Evolutionary conservation across 2,888 invertebrate species (phyloP).

Genomic region (Serrognathus titanus): DNA sequence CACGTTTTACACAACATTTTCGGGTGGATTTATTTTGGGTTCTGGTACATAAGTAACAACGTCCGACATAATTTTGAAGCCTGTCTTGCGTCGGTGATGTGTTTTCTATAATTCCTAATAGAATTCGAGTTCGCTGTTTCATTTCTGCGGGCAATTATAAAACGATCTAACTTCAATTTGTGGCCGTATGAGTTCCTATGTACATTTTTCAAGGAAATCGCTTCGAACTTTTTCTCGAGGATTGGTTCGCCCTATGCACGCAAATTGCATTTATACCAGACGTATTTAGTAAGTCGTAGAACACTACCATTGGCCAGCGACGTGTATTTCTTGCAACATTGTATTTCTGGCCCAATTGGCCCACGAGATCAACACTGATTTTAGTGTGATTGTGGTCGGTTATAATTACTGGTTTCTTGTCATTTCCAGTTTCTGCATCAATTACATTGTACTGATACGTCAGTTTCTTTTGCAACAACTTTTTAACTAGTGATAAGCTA

Average conservation of each 20-base stretch:
- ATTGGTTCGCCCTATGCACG: not conserved
- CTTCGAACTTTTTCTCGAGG: not conserved
- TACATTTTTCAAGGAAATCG: not conserved
- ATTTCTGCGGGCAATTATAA: no score
- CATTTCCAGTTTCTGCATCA: not conserved
- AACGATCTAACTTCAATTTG: no score
- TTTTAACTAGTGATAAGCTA: not conserved
- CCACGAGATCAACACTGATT: not conserved
- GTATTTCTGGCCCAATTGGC: not conserved
- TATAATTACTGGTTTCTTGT: not conserved
- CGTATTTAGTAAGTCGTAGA: not conserved
- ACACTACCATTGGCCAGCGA: no score
- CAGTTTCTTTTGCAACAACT: not conserved
- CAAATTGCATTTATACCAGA: not conserved
- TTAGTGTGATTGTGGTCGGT: not conserved
- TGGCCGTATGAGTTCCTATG: not conserved
- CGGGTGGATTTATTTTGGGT: no score
- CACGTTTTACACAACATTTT: no score
- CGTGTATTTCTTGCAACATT: not conserved
- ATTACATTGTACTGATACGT: not conserved
- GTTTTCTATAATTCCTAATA: no score
- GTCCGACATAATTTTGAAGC: no score
- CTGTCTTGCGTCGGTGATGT: no score
- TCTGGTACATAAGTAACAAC: no score
- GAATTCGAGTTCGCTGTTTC: no score